A percentile compares a stretch with the other conserved stretches of the same genome.
phyloP scores from a whole-genome alignment of 2,888 invertebrate species.

The Trichopria drosophilae region DNA sequence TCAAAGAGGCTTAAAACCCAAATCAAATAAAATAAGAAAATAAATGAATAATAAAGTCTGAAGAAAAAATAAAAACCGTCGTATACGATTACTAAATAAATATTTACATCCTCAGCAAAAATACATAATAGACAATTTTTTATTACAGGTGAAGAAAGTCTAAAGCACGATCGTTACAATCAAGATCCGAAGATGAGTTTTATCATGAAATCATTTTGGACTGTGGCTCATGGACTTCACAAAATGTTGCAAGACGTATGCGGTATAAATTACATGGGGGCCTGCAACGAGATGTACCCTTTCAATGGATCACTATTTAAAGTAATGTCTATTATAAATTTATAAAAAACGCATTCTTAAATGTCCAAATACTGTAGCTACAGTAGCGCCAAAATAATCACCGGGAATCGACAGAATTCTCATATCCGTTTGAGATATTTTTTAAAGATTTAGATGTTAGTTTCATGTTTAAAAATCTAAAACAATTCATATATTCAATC shows the following conservation, averaged over 20 bases:
- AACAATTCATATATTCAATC: too few species aligned
- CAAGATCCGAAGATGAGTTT: conserved; percentile 80
- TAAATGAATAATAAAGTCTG: background rate
- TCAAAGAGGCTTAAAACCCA: too few species aligned
- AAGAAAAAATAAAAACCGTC: background rate
- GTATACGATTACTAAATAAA: too few species aligned
- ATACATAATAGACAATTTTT: background rate
- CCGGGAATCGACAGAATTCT: too few species aligned
- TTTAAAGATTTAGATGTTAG: too few species aligned
- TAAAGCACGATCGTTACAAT: conserved; percentile 62
- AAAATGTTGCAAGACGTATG: conserved; percentile 71
- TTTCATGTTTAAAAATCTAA: too few species aligned
- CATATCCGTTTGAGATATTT: too few species aligned
- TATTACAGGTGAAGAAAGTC: conserved; percentile 63
- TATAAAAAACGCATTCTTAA: too few species aligned
- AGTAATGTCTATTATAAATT: conserved; percentile 50
- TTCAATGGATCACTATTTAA: conserved; percentile 72
- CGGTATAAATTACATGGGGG: conserved; percentile 60
- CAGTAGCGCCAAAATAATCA: too few species aligned
- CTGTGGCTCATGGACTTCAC: conserved; percentile 74
- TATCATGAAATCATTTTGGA: conserved; percentile 76
- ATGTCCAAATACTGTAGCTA: too few species aligned
- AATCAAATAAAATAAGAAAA: background rate
- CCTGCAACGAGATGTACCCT: conserved; percentile 70
- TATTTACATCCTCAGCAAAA: background rate